Conservation (phyloP, 2,113 vertebrate species). For the Ceyx melanurus region DNA sequence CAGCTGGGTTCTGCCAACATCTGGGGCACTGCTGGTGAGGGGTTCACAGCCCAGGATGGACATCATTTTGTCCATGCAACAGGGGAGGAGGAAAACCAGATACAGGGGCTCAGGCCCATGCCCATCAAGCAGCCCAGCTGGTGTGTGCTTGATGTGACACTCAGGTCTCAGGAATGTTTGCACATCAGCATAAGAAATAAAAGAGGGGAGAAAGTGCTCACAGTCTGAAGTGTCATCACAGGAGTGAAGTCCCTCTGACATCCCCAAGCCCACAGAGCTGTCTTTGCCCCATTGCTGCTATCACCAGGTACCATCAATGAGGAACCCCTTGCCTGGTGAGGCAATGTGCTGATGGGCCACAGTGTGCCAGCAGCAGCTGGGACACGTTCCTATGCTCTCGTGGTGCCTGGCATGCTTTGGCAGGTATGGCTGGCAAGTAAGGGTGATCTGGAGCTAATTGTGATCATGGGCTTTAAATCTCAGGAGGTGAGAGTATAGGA, state of each 20-base stretch:
- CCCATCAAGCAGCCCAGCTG: accelerated
- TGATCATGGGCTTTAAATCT: background rate
- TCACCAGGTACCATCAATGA: accelerated
- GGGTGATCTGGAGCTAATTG: background rate
- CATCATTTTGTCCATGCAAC: accelerated
- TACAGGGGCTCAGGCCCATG: background rate
- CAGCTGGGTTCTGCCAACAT: background rate
- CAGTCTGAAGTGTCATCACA: background rate
- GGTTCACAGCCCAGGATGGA: background rate
- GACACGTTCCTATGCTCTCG: accelerated
- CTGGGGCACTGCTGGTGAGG: accelerated
- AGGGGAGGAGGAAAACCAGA: no score
- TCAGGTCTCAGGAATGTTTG: background rate
- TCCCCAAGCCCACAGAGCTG: background rate
- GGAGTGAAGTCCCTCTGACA: background rate
- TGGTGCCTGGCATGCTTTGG: background rate
- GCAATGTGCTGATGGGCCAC: accelerated
- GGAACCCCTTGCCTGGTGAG: background rate
- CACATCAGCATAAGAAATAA: background rate
- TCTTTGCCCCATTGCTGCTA: accelerated
- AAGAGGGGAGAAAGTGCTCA: background rate
- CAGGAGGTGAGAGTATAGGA: accelerated
- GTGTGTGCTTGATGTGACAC: accelerated
- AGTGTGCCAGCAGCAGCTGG: background rate
- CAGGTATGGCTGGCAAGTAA: background rate